Base-by-base conservation (phyloP, 2,888 invertebrate genomes). In the Caenorhabditis japonica region DNA sequence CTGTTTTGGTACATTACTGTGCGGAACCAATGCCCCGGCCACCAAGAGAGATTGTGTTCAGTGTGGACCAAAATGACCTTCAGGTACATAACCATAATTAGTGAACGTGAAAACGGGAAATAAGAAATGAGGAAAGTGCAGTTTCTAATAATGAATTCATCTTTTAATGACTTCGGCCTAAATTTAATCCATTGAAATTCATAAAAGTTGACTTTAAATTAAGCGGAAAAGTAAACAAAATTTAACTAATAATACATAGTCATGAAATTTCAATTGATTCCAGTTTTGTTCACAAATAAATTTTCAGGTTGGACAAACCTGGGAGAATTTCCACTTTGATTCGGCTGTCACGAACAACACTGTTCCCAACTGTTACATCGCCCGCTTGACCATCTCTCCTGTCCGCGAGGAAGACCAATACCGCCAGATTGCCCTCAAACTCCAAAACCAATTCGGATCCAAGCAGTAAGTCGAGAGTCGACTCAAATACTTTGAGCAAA, bases 251-350 rank as follows among this genome's bases (percentile, higher is more conserved):
- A 15, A 8, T 15, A 30, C 33, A 15, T 34, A 44, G 27, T 47
- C 41, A 4, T 30, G 13, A n/a, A n/a, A n/a, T n/a, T n/a, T n/a
- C n/a, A n/a, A n/a, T n/a, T n/a, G n/a, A n/a, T n/a, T n/a, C n/a
- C n/a, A n/a, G n/a, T n/a, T n/a, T n/a, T n/a, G n/a, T n/a, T n/a
- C n/a, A n/a, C n/a, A 46, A 52, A 43, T 17, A 13, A 12, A 15
- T 44, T 55, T 79, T 38, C 53, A 87, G 77, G 77, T 84, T 33
- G 84, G 83, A 7, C 84, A 87, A 69, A 56, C 73, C 36, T 86
- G 84, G 84, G 81, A 87, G 60, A 87, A 86, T 68, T 87, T 86
- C 81, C 81, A 76, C 4, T 86, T 86, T 70, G 85, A 86, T 30
- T 76, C 72, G 30, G 76, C 77, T 34, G 64, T 73, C 30, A 84